Evolutionary conservation across 2,888 invertebrate species (phyloP), one percentile per base, ranked within the genome.

Genomic region (Leptopilina drosophilae): DNA sequence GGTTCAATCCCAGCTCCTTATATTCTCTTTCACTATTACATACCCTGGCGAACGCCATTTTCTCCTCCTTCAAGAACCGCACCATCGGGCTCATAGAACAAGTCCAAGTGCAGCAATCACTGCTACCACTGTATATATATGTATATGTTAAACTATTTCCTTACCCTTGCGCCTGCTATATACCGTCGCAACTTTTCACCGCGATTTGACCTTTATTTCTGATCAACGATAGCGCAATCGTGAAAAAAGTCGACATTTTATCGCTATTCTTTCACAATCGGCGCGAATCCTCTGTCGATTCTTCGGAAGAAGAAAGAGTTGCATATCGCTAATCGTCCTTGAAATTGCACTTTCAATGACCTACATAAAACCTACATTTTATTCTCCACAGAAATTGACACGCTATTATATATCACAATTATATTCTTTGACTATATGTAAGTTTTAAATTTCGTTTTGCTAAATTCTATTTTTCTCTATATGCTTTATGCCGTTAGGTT

Each of bases 101-200:
- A 87, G 86, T 87, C 85, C 86, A 87, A 87, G 88, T 86, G 86
- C 88, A 87, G 85, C 86, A 85, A 87, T 87, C 84, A 83, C 84
- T 83, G 80, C 77, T 82, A 79, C 81, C 81, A 20, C 20, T 20
- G 20, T 20, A 20, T 76, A 77, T 76, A 81, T 79, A 77, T 76
- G 81, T 79, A 62, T 46, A 81, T 83, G 81, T 78, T 85, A 86
- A 86, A 85, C 85, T 84, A 85, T 86, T 86, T 83, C 85, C 83
- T 85, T 84, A 84, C 84, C 83, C 83, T 84, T 84, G 82, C 82
- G 82, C 82, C 65, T 80, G 83, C 83, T 84, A 81, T 80, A 64
- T 80, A 64, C 76, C 81, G 78, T 78, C 78, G 82, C 81, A 79
- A 82, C 85, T 85, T 82, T 80, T 81, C 77, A 80, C 82, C 84